phyloP scores from a whole-genome alignment of 2,113 vertebrate genomes.

The Lycocorax pyrrhopterus region DNA sequence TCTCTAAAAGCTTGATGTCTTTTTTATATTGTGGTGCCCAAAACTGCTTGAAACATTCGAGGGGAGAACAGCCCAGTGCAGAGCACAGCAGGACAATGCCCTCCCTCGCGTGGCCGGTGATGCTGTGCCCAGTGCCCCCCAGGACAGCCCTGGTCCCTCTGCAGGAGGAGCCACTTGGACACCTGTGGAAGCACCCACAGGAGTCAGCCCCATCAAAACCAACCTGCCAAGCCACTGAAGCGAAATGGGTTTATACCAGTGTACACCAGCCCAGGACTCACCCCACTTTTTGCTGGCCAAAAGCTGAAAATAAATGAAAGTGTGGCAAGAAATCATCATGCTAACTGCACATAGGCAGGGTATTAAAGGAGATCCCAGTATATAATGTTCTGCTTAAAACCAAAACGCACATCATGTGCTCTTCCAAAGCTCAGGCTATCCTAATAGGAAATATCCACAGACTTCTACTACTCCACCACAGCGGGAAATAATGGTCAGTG shows the following conservation, averaged over 20 bases:
- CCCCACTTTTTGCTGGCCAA: not conserved
- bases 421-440: not conserved
- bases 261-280: not conserved
- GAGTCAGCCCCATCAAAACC: not conserved
- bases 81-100: not conserved
- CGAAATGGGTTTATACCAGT: fast-evolving
- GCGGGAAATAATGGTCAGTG: not conserved
- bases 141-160: not conserved
- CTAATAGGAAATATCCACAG: not conserved
- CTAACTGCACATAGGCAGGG: not conserved
- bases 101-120: not conserved
- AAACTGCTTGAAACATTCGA: not conserved
- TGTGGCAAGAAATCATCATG: not conserved
- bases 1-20: not conserved
- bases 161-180: not conserved
- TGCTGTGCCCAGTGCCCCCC: not conserved
- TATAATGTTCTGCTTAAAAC: not conserved
- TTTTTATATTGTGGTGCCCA: not conserved
- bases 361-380: not conserved
- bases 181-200: not conserved
- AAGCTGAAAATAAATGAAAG: not conserved
- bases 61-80: not conserved
- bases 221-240: not conserved
- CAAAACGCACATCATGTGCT: fast-evolving
- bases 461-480: not conserved